Conservation (phyloP, 2,113 vertebrate genomes). For the Vanacampus margaritifer region DNA sequence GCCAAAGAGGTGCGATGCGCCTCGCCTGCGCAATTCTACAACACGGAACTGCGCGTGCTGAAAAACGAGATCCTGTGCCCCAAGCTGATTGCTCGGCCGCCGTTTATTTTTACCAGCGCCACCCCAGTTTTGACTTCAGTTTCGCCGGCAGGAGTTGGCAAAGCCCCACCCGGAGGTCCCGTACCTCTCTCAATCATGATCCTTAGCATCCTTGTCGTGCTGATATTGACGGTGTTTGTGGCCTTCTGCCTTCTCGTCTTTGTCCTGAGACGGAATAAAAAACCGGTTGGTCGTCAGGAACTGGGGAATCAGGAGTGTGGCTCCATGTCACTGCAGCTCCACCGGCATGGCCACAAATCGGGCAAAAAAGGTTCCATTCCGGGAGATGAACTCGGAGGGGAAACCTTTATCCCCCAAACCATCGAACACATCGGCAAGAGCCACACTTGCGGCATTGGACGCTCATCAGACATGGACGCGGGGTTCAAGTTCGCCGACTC, state of each 20-base stretch:
- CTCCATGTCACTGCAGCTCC: conserved; percentile 88
- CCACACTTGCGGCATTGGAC: conserved; percentile 88
- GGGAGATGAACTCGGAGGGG: conserved; percentile 80
- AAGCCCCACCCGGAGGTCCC: conserved; percentile 88
- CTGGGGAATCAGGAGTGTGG: conserved; percentile 87
- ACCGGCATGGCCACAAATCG: conserved; percentile 85
- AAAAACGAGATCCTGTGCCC: conserved; percentile 96
- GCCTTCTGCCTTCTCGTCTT: conserved; percentile 97
- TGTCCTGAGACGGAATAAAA: conserved; percentile 93
- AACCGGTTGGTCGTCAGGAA: conserved; percentile 85
- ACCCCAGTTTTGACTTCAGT: conserved; percentile 77
- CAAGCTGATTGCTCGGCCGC: conserved; percentile 87
- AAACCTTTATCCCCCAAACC: conserved; percentile 95
- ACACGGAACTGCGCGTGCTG: conserved; percentile 88
- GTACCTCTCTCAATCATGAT: conserved; percentile 97
- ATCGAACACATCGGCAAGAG: conserved; percentile 97
- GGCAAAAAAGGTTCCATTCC: conserved; percentile 78
- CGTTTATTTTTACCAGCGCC: conserved; percentile 81
- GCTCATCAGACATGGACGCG: conserved; percentile 78
- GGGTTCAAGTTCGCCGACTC: conserved; percentile 90
- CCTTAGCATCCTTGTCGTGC: conserved; percentile 93
- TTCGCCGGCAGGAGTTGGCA: conserved; percentile 83
- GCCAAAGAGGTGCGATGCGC: conserved; percentile 91
- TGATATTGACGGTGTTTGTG: conserved; percentile 95
- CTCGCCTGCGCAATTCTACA: conserved; percentile 92